Percentiles rank a stretch among this genome's conserved stretches.
phyloP scores from a whole-genome alignment of 1,140 invertebrate species.

The Sipha flava region DNA sequence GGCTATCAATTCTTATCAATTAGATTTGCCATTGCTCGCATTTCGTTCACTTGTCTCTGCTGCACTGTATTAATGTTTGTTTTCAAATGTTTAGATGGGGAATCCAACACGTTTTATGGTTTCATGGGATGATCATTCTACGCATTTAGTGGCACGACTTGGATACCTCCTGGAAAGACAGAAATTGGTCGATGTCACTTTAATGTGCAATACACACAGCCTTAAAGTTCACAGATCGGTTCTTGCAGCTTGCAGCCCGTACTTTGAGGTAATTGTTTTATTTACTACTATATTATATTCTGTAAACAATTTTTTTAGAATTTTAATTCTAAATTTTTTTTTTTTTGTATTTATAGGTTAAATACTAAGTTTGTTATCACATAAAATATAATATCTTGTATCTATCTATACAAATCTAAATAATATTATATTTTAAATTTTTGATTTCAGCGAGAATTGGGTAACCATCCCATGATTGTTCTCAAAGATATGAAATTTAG shows the following conservation, averaged over 20 bases:
- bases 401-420: no score
- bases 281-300: not conserved
- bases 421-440: constrained; percentile 27
- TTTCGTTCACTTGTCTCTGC: not conserved
- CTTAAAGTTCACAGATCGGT: constrained; percentile 53
- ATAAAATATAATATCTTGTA: no score
- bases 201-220: constrained; percentile 52
- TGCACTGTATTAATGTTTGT: not conserved
- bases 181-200: constrained; percentile 51
- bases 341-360: not conserved
- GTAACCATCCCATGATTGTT: constrained; percentile 50
- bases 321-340: not conserved
- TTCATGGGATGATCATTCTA: constrained; percentile 50
- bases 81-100: constrained; percentile 35
- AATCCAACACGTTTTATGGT: constrained; percentile 43
- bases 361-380: no score
- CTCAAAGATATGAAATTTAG: constrained; percentile 51
- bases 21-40: not conserved
- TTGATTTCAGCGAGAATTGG: constrained; percentile 46
- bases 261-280: constrained; percentile 49
- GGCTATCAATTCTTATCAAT: constrained; percentile 5
- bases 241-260: constrained; percentile 54
- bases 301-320: not conserved
- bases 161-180: constrained; percentile 51
- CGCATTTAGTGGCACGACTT: constrained; percentile 49